These are phyloP conservation scores for Propithecus deckenii DNA, from an alignment of 2,797 vertebrate genomes.

Conservation along the genomic window DNA sequence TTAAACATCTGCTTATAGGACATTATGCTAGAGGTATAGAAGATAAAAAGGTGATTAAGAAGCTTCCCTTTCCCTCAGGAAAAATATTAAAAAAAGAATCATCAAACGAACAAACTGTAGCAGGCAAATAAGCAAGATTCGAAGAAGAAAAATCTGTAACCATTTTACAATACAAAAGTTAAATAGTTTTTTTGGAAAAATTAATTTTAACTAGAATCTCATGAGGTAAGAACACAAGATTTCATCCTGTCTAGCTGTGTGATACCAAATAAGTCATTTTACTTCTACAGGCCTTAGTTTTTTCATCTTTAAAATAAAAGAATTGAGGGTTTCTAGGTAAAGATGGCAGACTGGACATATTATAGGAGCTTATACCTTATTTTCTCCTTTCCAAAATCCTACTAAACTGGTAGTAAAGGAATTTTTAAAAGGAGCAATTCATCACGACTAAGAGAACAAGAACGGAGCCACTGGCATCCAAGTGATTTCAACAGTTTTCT, in stretches of 20 bases:
- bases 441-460: not conserved
- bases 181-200: not conserved
- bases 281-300: not conserved
- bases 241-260: not conserved
- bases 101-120: not conserved
- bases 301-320: slow-evolving; percentile 31
- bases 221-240: not conserved
- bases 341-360: not conserved
- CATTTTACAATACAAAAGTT: not conserved
- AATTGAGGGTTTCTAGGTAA: not conserved
- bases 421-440: not conserved
- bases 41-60: not conserved
- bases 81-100: not conserved
- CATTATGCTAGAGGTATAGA: not conserved
- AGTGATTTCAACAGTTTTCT: not conserved
- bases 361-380: not conserved
- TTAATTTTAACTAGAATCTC: not conserved
- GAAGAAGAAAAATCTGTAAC: not conserved
- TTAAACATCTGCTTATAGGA: not conserved
- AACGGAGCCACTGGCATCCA: not conserved
- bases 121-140: slow-evolving; percentile 8
- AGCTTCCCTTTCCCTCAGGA: not conserved
- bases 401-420: not conserved
- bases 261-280: not conserved
- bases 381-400: not conserved